These are phyloP conservation scores for Drosophila mojavensis DNA, from an alignment of 1,140 invertebrate species.

Conservation along the genomic window DNA sequence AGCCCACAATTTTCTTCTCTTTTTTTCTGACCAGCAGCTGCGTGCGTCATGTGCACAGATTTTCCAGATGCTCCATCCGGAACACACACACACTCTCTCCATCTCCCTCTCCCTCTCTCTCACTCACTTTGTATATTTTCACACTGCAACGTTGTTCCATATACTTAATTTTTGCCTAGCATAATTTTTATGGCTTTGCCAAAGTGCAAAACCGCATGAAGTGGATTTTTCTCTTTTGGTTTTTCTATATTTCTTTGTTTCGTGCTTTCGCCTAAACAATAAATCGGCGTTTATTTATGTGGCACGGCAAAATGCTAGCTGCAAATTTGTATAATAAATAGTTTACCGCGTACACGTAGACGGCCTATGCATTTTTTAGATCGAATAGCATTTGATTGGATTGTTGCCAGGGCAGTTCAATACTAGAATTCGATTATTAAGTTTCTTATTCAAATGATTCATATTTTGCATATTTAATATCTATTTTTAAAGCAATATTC, in stretches of 20 bases:
- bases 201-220: conserved; percentile 76
- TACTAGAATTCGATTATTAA: no score
- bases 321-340: conserved; percentile 33
- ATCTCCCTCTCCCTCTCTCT: not conserved
- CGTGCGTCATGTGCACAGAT: conserved; percentile 75
- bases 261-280: conserved; percentile 42
- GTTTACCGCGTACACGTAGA: not conserved
- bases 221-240: conserved; percentile 53
- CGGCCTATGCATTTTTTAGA: not conserved
- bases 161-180: conserved; percentile 47
- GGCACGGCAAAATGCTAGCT: conserved; percentile 57
- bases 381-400: not conserved
- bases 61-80: conserved; percentile 69
- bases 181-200: conserved; percentile 73
- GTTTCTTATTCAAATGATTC: not conserved
- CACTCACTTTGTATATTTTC: conserved; percentile 22
- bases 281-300: conserved; percentile 76
- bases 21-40: conserved; percentile 57
- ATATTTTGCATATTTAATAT: not conserved
- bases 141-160: conserved; percentile 26
- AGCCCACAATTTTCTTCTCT: conserved; percentile 50
- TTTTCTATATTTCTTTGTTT: conserved; percentile 38
- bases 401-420: not conserved
- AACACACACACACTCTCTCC: conserved; percentile 1
- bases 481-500: not conserved